phyloP scores from a whole-genome alignment of 1,140 invertebrate species.

The Sitophilus oryzae region DNA sequence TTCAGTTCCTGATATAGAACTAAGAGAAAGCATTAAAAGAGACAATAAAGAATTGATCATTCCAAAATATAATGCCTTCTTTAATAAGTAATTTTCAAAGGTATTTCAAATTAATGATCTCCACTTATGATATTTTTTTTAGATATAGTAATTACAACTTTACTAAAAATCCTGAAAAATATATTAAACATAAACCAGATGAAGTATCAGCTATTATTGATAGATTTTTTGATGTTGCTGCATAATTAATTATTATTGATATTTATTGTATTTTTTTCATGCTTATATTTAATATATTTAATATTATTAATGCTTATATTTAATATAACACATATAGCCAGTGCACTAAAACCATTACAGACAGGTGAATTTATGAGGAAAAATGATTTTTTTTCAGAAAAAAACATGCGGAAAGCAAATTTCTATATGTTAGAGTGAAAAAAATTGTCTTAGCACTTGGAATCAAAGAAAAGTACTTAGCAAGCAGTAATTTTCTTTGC shows the following conservation, averaged over 20 bases:
- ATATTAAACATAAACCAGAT: constrained; percentile 85
- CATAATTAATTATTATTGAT: constrained; percentile 42
- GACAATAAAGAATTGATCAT: constrained; percentile 83
- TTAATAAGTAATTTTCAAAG: constrained; percentile 54
- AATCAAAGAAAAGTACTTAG: too few relatives aligned
- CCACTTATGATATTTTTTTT: constrained; percentile 19
- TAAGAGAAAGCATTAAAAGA: constrained; percentile 74
- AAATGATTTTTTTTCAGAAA: too few relatives aligned
- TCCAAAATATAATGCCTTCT: constrained; percentile 76
- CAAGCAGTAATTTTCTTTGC: too few relatives aligned
- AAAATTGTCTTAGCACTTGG: too few relatives aligned
- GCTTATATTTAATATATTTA: constrained; percentile 7
- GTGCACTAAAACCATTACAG: too few relatives aligned
- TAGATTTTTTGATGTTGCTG: constrained; percentile 79
- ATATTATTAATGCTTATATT: too few relatives aligned
- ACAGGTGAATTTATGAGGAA: too few relatives aligned
- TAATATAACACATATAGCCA: too few relatives aligned
- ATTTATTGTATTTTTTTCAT: not conserved
- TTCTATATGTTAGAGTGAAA: too few relatives aligned
- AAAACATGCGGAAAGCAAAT: too few relatives aligned
- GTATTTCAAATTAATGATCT: not conserved
- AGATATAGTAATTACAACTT: constrained; percentile 70
- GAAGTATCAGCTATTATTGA: constrained; percentile 74
- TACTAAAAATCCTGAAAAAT: constrained; percentile 91
- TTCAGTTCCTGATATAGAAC: constrained; percentile 85